Evolutionary conservation across 2,888 invertebrate species (phyloP), one percentile per base, ranked within the genome.

Genomic region (Subacronicta megacephala): DNA sequence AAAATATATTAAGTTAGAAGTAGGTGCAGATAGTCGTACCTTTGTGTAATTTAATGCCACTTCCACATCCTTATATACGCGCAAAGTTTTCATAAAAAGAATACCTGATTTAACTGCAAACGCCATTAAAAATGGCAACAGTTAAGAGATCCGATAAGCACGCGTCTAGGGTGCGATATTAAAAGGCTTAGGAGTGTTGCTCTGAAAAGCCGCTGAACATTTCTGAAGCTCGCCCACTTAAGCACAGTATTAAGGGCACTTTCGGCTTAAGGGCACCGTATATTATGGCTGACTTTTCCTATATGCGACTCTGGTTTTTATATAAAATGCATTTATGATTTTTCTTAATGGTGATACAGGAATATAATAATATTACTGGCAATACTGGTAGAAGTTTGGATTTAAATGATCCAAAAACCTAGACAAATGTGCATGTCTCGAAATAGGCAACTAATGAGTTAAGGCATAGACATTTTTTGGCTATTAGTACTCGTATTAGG

Each of bases 241-340:
- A 92, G 87, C 92, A 88, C 89, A 89, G 92, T 92, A 93, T 93
- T 93, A 93, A 93, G 93, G 90, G 93, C 87, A 93, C 93, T 94
- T 88, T 85, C 77, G 85, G 80, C 83, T 85, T 87, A 87, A 90
- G 90, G 84, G 84, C 82, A 78, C 81, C 88, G 88, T 93, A 92
- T 90, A 92, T 91, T 90, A 90, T 87, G 80, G 84, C 82, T 75
- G 83, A 82, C 82, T 87, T 89, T 88, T 80, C 81, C 77, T 82
- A 81, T 78, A 80, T 76, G 76, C 74, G 68, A 64, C 60, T 33
- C 0, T 12, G 23, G 13, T 78, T 82, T 84, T 81, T 82, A 79
- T 83, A 29, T 42, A 50, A 62, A 67, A 41, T 58, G 56, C 44
- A 55, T 5, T 31, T 55, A 20, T 38, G 10, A 38, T 46, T 45